A percentile compares a stretch with the other conserved stretches of the same genome.
Evolutionary conservation across 2,797 vertebrate species (phyloP).

Genomic region (Manis crassicaudata): DNA sequence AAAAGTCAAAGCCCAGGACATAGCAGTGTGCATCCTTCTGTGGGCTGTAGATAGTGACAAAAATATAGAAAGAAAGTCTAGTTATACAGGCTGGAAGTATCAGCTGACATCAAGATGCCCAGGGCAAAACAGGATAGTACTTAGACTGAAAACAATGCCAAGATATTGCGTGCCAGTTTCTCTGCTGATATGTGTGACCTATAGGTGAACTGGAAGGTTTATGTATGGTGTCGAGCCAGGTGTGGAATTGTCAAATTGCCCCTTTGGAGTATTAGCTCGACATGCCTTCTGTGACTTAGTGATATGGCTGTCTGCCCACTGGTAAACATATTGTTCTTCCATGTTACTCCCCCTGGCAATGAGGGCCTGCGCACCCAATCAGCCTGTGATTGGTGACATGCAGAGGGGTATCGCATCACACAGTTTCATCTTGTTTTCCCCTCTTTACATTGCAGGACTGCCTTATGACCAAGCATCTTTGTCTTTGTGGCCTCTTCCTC

Average conservation of each 20-base stretch:
- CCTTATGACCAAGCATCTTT: not conserved
- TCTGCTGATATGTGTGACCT: not conserved
- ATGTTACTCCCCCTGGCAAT: no score
- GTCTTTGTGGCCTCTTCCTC: not conserved
- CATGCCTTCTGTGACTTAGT: not conserved
- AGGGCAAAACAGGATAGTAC: not conserved
- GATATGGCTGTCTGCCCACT: not conserved
- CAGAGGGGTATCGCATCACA: not conserved
- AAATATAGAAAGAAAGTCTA: not conserved
- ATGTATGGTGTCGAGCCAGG: not conserved
- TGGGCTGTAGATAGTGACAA: no score
- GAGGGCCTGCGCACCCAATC: not conserved
- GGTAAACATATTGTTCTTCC: not conserved
- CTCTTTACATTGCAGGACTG: not conserved
- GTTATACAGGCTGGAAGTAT: not conserved
- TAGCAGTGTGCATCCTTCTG: not conserved
- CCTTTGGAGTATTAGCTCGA: not conserved
- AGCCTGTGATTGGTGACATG: not conserved
- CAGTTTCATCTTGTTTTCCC: not conserved
- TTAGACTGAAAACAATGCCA: not conserved
- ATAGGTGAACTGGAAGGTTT: not conserved
- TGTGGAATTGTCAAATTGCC: not conserved
- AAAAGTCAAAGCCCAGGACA: not conserved
- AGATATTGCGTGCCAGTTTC: not conserved
- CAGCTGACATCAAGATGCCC: not conserved